Evolutionary conservation across 37 sponge, comb jelly and placozoan species (phyloP).

Genomic region (Crambe crambe): DNA sequence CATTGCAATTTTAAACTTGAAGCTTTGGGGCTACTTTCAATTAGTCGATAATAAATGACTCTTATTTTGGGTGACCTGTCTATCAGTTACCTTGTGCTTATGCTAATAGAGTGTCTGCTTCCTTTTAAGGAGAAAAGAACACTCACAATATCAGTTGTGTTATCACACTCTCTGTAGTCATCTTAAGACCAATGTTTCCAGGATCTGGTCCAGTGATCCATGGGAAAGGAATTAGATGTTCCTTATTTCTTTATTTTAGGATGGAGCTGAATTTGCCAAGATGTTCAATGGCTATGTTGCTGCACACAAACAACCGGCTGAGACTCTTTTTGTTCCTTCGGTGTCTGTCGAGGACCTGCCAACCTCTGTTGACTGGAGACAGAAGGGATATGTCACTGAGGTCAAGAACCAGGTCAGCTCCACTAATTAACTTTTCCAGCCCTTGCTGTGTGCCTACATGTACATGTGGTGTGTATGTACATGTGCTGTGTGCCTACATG

Average conservation of each 20-base stretch:
- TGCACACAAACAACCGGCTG: neutral
- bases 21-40: no score
- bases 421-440: neutral
- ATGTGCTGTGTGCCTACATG: neutral
- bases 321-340: neutral
- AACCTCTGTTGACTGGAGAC: constrained; percentile 74
- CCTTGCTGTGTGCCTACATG: neutral
- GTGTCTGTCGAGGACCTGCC: constrained; percentile 31
- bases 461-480: neutral
- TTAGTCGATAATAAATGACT: no score
- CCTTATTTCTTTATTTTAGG: constrained; percentile 44
- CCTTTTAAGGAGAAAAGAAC: no score
- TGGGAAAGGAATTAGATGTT: no score
- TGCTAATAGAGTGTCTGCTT: no score
- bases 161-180: no score
- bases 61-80: no score
- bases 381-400: constrained; percentile 65
- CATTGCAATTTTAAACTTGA: no score
- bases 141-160: no score
- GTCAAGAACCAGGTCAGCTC: constrained; percentile 81
- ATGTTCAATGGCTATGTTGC: constrained; percentile 49
- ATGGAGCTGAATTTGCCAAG: constrained; percentile 53
- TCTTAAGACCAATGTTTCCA: no score
- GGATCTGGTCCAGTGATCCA: no score
- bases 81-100: no score